Percentiles rank a stretch among this genome's conserved stretches.
Evolutionary conservation across 2,888 invertebrate species (phyloP).

Genomic region (Tryphoninae sp.): DNA sequence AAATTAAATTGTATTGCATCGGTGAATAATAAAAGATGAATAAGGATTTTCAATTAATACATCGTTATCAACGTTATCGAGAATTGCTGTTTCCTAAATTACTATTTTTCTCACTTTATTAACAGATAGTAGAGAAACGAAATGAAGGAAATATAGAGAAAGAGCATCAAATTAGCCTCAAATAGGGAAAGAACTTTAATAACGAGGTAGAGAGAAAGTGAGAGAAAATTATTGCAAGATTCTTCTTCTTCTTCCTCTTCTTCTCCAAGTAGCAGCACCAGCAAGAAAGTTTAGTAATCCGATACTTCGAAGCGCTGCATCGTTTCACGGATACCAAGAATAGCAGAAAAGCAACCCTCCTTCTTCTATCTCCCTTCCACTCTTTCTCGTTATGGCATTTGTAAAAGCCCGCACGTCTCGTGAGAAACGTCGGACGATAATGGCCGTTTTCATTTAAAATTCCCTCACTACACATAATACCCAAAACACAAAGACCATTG

Average conservation of each 20-base stretch:
- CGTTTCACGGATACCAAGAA: constrained; percentile 8
- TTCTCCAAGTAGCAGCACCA: constrained; percentile 35
- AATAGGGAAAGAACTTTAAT: constrained; percentile 53
- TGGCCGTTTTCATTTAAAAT: constrained; percentile 44
- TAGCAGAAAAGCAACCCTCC: constrained; percentile 25
- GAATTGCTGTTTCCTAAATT: neutral
- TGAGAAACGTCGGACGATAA: constrained; percentile 32
- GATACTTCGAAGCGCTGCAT: constrained; percentile 58
- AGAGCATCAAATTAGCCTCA: constrained; percentile 40
- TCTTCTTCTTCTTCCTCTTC: constrained; percentile 58
- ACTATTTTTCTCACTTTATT: constrained; percentile 52
- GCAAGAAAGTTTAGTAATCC: constrained; percentile 62
- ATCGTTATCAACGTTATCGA: neutral
- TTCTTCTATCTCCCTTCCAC: constrained; percentile 15
- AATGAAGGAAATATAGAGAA: neutral
- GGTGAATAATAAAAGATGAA: no score
- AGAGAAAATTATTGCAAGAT: constrained; percentile 68
- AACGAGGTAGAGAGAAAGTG: constrained; percentile 34
- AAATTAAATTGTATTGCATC: neutral
- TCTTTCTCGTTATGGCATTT: constrained; percentile 33
- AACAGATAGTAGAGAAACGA: constrained; percentile 24
- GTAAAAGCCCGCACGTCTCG: constrained; percentile 8
- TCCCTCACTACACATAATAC: neutral
- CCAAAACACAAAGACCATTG: neutral
- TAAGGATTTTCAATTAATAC: constrained; percentile 15